phyloP scores from a whole-genome alignment of 92 coral and sea anemone species.

The Muricea muricata region DNA sequence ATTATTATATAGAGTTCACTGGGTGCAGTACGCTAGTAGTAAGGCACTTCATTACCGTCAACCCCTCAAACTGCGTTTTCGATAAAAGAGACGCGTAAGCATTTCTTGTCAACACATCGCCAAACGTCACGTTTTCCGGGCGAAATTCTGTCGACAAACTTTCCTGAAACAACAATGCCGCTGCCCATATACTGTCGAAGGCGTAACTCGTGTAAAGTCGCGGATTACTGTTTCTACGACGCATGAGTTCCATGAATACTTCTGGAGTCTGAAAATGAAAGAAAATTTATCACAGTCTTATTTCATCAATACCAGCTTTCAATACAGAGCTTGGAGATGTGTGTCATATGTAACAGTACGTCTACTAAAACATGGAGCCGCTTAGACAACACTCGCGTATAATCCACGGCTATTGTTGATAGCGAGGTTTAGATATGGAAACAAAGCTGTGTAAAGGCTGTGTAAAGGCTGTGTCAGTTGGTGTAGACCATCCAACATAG shows the following conservation, averaged over 20 bases:
- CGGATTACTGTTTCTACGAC: slow-evolving; percentile 26
- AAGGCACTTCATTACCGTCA: slow-evolving; percentile 81
- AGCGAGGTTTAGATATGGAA: too few relatives aligned
- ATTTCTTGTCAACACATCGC: not conserved
- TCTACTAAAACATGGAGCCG: too few relatives aligned
- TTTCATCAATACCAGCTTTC: not conserved
- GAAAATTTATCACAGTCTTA: not conserved
- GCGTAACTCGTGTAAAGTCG: slow-evolving; percentile 68
- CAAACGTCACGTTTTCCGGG: slow-evolving; percentile 34
- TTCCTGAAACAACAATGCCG: slow-evolving; percentile 70
- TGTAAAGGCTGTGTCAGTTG: too few relatives aligned
- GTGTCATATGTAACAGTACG: too few relatives aligned
- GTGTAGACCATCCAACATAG: too few relatives aligned
- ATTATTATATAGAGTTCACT: too few relatives aligned
- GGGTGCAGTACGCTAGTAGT: too few relatives aligned
- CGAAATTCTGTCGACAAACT: slow-evolving; percentile 18
- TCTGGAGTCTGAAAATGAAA: slow-evolving; percentile 63
- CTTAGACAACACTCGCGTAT: too few relatives aligned
- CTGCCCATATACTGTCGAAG: slow-evolving; percentile 87
- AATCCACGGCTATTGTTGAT: too few relatives aligned
- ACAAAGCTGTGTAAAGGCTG: too few relatives aligned
- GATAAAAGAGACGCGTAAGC: slow-evolving; percentile 40
- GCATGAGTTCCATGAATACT: slow-evolving; percentile 51
- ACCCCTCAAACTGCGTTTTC: slow-evolving; percentile 70
- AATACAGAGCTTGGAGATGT: too few relatives aligned